A percentile compares a stretch with the other conserved stretches of the same genome.
These are phyloP conservation scores for Mallateleia sp. DNA, from an alignment of 2,888 invertebrate species.

Conservation along the genomic window DNA sequence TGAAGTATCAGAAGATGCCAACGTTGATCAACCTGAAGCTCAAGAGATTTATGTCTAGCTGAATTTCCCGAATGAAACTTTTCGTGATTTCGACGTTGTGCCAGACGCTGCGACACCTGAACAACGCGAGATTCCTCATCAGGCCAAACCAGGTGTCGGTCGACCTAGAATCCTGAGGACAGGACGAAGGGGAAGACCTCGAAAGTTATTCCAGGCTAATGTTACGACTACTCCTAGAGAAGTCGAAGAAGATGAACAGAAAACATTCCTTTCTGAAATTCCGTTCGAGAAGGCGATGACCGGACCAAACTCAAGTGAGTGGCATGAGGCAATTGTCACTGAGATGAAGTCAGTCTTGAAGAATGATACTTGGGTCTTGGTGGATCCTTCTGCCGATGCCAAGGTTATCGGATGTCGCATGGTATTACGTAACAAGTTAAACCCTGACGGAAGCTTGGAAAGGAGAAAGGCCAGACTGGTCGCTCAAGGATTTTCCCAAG, in stretches of 20 bases:
- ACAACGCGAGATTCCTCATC: not conserved
- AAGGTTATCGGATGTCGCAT: too few relatives aligned
- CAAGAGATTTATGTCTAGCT: too few relatives aligned
- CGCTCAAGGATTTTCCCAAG: too few relatives aligned
- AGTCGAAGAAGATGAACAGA: not conserved
- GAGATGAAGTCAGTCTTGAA: slow-evolving; percentile 54
- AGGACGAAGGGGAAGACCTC: slow-evolving; percentile 30
- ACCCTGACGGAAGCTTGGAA: too few relatives aligned
- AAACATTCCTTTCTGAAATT: slow-evolving; percentile 14
- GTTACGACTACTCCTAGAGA: not conserved
- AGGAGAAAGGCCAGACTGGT: too few relatives aligned
- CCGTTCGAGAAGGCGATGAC: slow-evolving; percentile 42
- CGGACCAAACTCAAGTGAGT: slow-evolving; percentile 60
- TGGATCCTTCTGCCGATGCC: too few relatives aligned
- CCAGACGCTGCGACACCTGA: too few relatives aligned
- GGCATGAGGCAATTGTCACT: slow-evolving; percentile 71
- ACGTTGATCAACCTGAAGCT: too few relatives aligned
- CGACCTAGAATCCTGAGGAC: slow-evolving; percentile 26
- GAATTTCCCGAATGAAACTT: not conserved
- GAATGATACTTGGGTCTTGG: slow-evolving; percentile 64
- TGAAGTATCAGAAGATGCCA: not conserved
- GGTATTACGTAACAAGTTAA: too few relatives aligned
- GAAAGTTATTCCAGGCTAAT: slow-evolving; percentile 6
- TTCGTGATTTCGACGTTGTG: not conserved
- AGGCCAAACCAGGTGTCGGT: slow-evolving; percentile 1